phyloP scores from a whole-genome alignment of 1,140 invertebrate genomes.

The Aphelinus atriplicis region DNA sequence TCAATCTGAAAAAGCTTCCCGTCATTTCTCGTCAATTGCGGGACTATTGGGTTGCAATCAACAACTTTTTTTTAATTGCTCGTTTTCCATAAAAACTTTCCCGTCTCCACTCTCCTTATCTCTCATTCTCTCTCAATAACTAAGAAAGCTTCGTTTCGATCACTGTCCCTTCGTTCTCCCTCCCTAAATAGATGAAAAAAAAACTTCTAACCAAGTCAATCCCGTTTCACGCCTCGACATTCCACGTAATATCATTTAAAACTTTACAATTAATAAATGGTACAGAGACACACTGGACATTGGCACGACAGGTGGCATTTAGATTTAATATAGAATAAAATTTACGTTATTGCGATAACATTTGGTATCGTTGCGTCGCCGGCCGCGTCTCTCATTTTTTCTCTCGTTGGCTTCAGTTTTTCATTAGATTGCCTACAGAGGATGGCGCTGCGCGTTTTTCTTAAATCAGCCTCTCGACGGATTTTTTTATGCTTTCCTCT shows the following conservation, averaged over 20 bases:
- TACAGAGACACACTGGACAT: slow-evolving; percentile 68
- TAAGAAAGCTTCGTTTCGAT: no score
- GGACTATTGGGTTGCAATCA: no score
- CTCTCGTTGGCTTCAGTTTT: slow-evolving; percentile 33
- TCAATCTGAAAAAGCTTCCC: neutral
- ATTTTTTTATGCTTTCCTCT: slow-evolving; percentile 27
- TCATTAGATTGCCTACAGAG: slow-evolving; percentile 21
- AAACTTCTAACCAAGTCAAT: neutral
- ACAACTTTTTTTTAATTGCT: slow-evolving; percentile 11
- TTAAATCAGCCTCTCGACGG: slow-evolving; percentile 37
- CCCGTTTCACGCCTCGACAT: slow-evolving; percentile 20
- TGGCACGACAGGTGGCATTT: slow-evolving; percentile 68
- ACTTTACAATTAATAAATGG: slow-evolving; percentile 66
- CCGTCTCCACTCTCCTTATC: slow-evolving; percentile 2
- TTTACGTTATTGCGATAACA: slow-evolving; percentile 69
- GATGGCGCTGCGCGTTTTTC: slow-evolving; percentile 33
- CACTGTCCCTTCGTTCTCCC: neutral
- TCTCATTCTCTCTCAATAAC: slow-evolving; percentile 13
- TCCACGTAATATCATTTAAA: slow-evolving; percentile 51
- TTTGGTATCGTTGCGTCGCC: slow-evolving; percentile 68
- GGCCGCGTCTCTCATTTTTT: slow-evolving; percentile 49
- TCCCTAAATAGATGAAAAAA: slow-evolving; percentile 2
- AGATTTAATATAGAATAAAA: slow-evolving; percentile 69
- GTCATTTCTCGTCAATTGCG: slow-evolving; percentile 3
- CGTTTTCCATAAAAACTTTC: slow-evolving; percentile 32